These are phyloP conservation scores for Thymelicus sylvestris DNA, from an alignment of 2,888 invertebrate species.

Conservation along the genomic window DNA sequence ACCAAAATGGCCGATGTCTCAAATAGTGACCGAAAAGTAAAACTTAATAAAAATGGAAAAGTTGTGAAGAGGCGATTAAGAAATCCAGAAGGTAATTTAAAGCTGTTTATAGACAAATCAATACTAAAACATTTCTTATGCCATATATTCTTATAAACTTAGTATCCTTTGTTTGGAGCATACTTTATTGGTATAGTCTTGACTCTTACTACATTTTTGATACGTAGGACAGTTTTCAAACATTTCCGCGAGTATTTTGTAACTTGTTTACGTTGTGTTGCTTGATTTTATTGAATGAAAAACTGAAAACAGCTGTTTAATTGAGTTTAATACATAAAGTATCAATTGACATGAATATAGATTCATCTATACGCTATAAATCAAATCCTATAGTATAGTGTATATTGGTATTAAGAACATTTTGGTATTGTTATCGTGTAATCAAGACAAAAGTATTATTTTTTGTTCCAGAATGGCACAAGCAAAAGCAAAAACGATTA, in stretches of 20 bases:
- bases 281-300: constrained; percentile 3
- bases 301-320: background rate
- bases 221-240: constrained; percentile 51
- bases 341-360: background rate
- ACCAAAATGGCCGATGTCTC: constrained; percentile 84
- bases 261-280: constrained; percentile 3
- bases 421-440: background rate
- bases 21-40: constrained; percentile 77
- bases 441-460: background rate
- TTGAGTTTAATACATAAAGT: background rate
- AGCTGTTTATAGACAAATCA: constrained; percentile 38
- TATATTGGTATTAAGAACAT: too few species aligned
- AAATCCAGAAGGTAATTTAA: constrained; percentile 78
- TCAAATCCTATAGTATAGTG: too few species aligned
- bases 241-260: constrained; percentile 30
- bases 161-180: constrained; percentile 48
- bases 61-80: constrained; percentile 76
- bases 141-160: constrained; percentile 32
- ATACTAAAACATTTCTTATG: constrained; percentile 13
- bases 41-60: constrained; percentile 80
- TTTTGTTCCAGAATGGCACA: constrained; percentile 82
- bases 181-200: constrained; percentile 51
- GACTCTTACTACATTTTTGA: constrained; percentile 80
- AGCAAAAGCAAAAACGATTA: constrained; percentile 83
- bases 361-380: background rate